These are phyloP conservation scores for Drosophila watanabei DNA, from an alignment of 1,140 invertebrate species.

Conservation along the genomic window DNA sequence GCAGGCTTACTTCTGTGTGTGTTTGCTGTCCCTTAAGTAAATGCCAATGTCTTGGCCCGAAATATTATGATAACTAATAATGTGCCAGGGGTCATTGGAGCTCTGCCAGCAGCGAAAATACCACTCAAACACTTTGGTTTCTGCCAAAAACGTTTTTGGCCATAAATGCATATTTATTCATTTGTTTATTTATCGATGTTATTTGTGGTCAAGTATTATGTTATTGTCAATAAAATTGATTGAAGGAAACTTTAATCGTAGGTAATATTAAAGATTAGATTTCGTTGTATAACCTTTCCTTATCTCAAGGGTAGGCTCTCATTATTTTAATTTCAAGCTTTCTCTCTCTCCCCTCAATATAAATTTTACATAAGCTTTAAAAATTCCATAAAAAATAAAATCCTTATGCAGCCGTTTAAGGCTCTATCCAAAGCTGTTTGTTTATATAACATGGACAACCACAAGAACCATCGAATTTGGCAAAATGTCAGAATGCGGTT, in stretches of 20 bases:
- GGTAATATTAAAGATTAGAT: too few relatives aligned
- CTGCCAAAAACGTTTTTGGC: slow-evolving; percentile 10
- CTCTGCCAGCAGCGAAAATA: slow-evolving; percentile 5
- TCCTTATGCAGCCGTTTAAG: slow-evolving; percentile 14
- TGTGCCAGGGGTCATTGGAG: slow-evolving; percentile 4
- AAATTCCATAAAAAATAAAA: not conserved
- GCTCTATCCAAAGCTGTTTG: slow-evolving; percentile 18
- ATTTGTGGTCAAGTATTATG: not conserved
- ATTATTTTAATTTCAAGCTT: too few relatives aligned
- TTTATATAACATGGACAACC: slow-evolving; percentile 46
- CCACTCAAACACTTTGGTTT: slow-evolving; percentile 7
- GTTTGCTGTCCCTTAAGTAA: slow-evolving; percentile 9
- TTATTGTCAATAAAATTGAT: not conserved
- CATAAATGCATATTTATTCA: slow-evolving; percentile 6
- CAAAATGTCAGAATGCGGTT: slow-evolving; percentile 82
- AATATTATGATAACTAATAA: slow-evolving; percentile 24
- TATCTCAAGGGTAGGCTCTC: too few relatives aligned
- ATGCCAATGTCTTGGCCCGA: slow-evolving; percentile 5
- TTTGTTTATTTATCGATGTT: not conserved
- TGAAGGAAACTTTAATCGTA: not conserved
- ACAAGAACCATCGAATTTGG: slow-evolving; percentile 76
- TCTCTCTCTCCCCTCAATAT: not conserved
- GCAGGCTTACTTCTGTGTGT: slow-evolving; percentile 7
- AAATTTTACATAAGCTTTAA: not conserved
- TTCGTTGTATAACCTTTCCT: too few relatives aligned